These are phyloP conservation scores for Rhodophaea formosa DNA, from an alignment of 2,888 invertebrate genomes.

Conservation along the genomic window DNA sequence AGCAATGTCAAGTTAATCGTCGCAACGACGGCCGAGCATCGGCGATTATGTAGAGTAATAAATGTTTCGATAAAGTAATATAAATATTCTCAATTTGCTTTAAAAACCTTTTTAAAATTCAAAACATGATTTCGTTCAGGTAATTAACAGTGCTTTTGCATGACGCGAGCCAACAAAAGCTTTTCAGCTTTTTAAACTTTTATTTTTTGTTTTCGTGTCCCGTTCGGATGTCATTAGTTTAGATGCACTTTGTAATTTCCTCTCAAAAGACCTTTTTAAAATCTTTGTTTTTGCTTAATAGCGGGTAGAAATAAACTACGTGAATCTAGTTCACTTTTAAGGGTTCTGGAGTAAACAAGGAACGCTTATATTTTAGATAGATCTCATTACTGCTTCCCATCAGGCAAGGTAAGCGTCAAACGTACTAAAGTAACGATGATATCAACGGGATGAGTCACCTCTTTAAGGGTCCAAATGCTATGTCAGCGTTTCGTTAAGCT, in stretches of 20 bases:
- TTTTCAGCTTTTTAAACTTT: constrained; percentile 21
- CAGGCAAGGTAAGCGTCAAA: no score
- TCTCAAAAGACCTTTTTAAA: background rate
- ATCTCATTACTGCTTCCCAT: no score
- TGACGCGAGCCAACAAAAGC: constrained; percentile 42
- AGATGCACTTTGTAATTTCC: constrained; percentile 12
- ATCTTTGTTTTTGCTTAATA: background rate
- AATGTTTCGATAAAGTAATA: background rate
- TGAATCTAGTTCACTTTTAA: no score
- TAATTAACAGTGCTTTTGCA: constrained; percentile 36
- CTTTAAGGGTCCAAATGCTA: no score
- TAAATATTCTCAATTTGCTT: background rate
- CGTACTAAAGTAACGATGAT: no score
- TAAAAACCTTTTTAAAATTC: constrained; percentile 1
- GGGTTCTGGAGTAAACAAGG: no score
- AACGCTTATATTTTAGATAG: no score
- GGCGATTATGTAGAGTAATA: no score
- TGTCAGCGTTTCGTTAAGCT: no score
- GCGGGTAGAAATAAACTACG: background rate
- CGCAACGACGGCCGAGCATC: no score
- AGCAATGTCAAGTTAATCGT: no score
- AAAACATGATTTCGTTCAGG: constrained; percentile 19
- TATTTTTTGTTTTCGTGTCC: constrained; percentile 6
- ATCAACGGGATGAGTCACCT: no score
- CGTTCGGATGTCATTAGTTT: constrained; percentile 10